These are phyloP conservation scores for Cyphomyrmex costatus DNA, from an alignment of 1,140 invertebrate genomes.

Conservation along the genomic window DNA sequence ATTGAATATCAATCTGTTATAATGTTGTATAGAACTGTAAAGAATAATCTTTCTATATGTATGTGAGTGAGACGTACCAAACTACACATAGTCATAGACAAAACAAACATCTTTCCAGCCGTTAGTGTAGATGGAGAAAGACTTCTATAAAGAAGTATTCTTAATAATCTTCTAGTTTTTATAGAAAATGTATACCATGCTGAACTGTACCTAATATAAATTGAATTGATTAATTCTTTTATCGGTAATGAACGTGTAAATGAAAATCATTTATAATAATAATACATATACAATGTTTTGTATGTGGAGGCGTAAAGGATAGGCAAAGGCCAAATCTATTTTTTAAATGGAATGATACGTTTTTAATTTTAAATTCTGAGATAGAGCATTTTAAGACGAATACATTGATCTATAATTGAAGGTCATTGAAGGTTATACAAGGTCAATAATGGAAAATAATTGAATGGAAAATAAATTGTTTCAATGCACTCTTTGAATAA, in stretches of 20 bases:
- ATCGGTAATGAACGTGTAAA: neutral
- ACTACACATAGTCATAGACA: conserved; percentile 30
- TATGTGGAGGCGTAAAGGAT: no score
- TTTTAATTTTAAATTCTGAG: no score
- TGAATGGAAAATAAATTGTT: no score
- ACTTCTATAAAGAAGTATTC: conserved; percentile 37
- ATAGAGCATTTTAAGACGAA: no score
- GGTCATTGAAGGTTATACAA: no score
- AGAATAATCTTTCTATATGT: neutral
- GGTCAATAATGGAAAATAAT: no score
- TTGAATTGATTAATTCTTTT: no score
- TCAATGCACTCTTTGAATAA: no score
- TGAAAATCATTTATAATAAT: neutral
- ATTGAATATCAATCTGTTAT: neutral
- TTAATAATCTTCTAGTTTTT: conserved; percentile 1
- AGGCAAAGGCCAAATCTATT: no score
- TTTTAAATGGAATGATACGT: no score
- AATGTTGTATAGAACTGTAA: neutral
- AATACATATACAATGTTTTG: no score
- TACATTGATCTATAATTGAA: no score
- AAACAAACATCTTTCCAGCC: conserved; percentile 17
- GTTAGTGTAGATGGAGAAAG: conserved; percentile 3
- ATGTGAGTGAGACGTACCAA: conserved; percentile 20
- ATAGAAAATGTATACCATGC: conserved; percentile 13
- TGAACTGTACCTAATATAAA: conserved; percentile 13